phyloP scores from a whole-genome alignment of 2,888 invertebrate genomes.

The Abrostola tripartita region DNA sequence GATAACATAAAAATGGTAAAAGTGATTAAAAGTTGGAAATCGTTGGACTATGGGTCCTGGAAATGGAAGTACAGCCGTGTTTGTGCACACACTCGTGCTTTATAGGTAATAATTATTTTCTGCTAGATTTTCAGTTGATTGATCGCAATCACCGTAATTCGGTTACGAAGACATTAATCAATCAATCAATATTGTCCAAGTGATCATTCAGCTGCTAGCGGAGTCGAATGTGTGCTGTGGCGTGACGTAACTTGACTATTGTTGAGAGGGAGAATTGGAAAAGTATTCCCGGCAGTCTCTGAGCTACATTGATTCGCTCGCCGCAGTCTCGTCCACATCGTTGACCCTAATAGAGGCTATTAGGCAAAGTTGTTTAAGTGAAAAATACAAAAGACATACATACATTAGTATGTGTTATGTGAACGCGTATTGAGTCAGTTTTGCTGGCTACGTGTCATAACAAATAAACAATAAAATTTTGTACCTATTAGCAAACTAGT shows the following conservation, averaged over 20 bases:
- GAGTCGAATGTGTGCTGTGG: constrained; percentile 8
- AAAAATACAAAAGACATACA: constrained; percentile 52
- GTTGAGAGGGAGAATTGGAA: constrained; percentile 41
- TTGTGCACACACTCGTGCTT: too few relatives aligned
- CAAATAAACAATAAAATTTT: constrained; percentile 13
- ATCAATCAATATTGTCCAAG: constrained; percentile 11
- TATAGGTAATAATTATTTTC: too few relatives aligned
- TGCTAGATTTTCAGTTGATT: too few relatives aligned
- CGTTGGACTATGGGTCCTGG: too few relatives aligned
- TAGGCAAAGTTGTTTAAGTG: constrained; percentile 50
- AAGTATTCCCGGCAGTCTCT: constrained; percentile 44
- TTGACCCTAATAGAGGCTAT: constrained; percentile 64
- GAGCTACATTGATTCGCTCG: constrained; percentile 61
- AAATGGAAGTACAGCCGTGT: too few relatives aligned
- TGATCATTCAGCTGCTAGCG: constrained; percentile 6
- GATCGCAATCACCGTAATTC: too few relatives aligned
- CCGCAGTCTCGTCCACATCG: constrained; percentile 55
- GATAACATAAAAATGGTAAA: too few relatives aligned
- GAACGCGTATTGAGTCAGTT: constrained; percentile 18
- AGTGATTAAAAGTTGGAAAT: too few relatives aligned
- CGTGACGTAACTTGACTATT: constrained; percentile 27
- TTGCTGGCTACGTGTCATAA: constrained; percentile 16
- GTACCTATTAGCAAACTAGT: constrained; percentile 3
- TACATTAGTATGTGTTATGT: constrained; percentile 30
- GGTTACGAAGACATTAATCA: too few relatives aligned